These are phyloP conservation scores for Trachelipus rathkii DNA, from an alignment of 1,140 invertebrate species.

Conservation along the genomic window DNA sequence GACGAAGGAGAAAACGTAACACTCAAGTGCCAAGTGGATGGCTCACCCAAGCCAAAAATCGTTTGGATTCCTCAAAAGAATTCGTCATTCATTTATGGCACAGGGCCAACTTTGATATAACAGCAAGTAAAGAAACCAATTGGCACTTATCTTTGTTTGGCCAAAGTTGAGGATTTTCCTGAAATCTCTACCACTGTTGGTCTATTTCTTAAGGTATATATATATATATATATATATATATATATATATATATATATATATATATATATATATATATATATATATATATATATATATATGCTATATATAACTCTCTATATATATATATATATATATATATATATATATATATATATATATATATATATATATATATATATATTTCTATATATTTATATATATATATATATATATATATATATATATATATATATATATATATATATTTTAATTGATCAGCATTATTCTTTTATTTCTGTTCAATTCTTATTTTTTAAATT, in stretches of 20 bases:
- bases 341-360: no score
- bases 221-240: background rate
- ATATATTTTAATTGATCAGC: no score
- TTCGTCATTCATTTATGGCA: slow-evolving; percentile 35
- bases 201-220: slow-evolving; percentile 50
- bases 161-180: slow-evolving; percentile 68
- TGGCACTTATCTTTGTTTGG: slow-evolving; percentile 82
- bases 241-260: background rate
- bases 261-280: no score
- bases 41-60: slow-evolving; percentile 53
- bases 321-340: no score
- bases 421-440: no score
- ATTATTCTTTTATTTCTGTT: no score
- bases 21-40: slow-evolving; percentile 53
- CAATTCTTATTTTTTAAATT: no score
- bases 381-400: no score
- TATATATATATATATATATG: no score
- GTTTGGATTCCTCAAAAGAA: slow-evolving; percentile 50
- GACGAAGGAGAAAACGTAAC: slow-evolving; percentile 50
- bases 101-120: slow-evolving; percentile 46
- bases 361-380: no score
- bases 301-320: no score
- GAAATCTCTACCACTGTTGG: slow-evolving; percentile 56
- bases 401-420: no score
- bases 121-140: slow-evolving; percentile 67